A percentile compares a stretch with the other conserved stretches of the same genome.
Conservation (phyloP, 2,113 vertebrate genomes). For the Cepphus grylle region DNA sequence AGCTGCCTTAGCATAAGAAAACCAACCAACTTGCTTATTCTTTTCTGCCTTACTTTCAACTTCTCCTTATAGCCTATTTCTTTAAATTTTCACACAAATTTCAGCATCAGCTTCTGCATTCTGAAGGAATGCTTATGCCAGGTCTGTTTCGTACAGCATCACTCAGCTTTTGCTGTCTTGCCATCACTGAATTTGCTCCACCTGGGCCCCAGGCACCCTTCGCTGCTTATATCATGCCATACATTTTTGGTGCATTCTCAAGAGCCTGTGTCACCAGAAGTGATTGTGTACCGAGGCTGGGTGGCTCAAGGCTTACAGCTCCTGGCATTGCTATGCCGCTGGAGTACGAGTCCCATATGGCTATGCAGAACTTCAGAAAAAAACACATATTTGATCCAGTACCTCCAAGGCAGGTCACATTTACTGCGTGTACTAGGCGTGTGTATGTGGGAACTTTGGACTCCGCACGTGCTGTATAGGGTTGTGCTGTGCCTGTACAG, state of each 20-base stretch:
- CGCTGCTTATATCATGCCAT: background rate
- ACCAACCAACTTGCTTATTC: background rate
- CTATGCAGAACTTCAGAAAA: background rate
- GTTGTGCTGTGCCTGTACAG: background rate
- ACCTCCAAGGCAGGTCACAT: background rate
- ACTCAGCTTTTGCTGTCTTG: background rate
- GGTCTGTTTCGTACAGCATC: background rate
- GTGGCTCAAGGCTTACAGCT: background rate
- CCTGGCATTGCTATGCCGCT: background rate
- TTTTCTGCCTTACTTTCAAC: background rate
- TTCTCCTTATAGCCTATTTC: background rate
- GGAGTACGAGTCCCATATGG: background rate
- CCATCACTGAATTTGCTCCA: background rate
- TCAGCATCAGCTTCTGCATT: background rate
- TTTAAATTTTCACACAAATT: background rate
- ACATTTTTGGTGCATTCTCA: background rate
- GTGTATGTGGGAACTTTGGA: accelerated
- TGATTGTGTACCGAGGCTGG: background rate
- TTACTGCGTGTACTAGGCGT: accelerated
- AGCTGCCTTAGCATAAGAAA: background rate
- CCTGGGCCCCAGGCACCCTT: background rate
- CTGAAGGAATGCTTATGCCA: background rate
- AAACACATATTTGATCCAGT: background rate
- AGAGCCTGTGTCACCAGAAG: background rate
- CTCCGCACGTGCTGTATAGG: background rate